These are phyloP conservation scores for Hydrotaea cyrtoneurina DNA, from an alignment of 2,888 invertebrate species.

Conservation along the genomic window DNA sequence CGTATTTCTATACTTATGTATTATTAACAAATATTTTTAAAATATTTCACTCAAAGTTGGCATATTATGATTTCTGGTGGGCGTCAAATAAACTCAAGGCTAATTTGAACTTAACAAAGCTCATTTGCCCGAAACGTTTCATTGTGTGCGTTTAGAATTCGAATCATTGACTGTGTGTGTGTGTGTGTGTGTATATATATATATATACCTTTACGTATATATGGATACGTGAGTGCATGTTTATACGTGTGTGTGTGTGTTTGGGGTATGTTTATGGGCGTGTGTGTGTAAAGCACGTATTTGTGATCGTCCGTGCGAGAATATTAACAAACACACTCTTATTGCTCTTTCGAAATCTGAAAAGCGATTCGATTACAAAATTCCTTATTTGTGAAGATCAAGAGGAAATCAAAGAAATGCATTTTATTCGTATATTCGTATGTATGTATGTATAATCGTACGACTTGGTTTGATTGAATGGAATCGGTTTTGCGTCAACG, in stretches of 20 bases:
- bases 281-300: constrained; percentile 40
- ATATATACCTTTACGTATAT: too few relatives aligned
- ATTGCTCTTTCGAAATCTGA: constrained; percentile 42
- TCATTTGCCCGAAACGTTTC: constrained; percentile 23
- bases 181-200: constrained; percentile 38
- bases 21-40: too few relatives aligned
- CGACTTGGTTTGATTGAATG: too few relatives aligned
- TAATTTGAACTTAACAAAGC: constrained; percentile 39
- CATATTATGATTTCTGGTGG: constrained; percentile 47
- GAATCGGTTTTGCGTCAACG: too few relatives aligned
- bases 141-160: neutral
- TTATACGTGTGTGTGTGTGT: constrained; percentile 19
- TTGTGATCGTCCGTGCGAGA: constrained; percentile 51
- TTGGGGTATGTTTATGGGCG: constrained; percentile 29
- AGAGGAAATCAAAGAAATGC: constrained; percentile 61
- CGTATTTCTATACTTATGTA: too few relatives aligned
- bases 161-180: neutral
- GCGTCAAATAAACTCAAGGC: constrained; percentile 58
- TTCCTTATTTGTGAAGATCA: constrained; percentile 79
- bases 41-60: neutral
- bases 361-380: constrained; percentile 79
- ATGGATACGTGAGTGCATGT: too few relatives aligned
- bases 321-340: constrained; percentile 52
- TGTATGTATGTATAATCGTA: too few relatives aligned
- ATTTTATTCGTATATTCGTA: constrained; percentile 8